A percentile compares a stretch with the other conserved stretches of the same genome.
Conservation (phyloP, 2,888 invertebrate species). For the Petrophora chlorosata region DNA sequence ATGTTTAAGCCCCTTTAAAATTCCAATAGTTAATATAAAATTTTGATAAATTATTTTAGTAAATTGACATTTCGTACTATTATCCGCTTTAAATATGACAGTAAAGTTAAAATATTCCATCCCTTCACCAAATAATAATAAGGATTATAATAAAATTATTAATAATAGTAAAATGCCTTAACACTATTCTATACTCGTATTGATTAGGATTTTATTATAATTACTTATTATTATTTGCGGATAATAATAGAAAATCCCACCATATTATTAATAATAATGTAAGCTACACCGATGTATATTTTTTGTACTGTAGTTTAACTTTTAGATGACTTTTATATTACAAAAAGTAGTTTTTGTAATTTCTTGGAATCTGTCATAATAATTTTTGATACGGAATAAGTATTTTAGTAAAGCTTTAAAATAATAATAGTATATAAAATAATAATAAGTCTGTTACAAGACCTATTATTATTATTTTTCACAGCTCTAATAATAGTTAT, state of each 20-base stretch:
- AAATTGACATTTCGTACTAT: not conserved
- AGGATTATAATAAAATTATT: conserved; percentile 6
- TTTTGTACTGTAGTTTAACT: conserved; percentile 23
- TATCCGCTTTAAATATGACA: not conserved
- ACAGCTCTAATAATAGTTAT: too few relatives aligned
- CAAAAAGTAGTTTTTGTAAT: too few relatives aligned
- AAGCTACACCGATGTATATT: conserved; percentile 24
- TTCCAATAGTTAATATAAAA: not conserved
- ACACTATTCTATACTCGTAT: not conserved
- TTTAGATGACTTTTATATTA: conserved; percentile 14
- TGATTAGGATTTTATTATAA: conserved; percentile 6
- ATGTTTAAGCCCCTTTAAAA: too few relatives aligned
- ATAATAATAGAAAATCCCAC: conserved; percentile 23
- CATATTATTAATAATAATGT: conserved; percentile 17
- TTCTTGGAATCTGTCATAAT: too few relatives aligned
- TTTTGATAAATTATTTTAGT: conserved; percentile 5
- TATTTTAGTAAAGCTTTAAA: conserved; percentile 13
- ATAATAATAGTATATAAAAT: too few relatives aligned
- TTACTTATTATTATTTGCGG: conserved; percentile 19
- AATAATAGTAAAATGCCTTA: not conserved
- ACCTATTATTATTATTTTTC: too few relatives aligned
- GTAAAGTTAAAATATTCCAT: conserved; percentile 1
- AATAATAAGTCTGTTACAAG: too few relatives aligned
- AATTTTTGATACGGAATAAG: conserved; percentile 6
- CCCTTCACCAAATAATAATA: conserved; percentile 19